Base-by-base conservation (phyloP, 2,113 vertebrate species). In the Cathartes aura region DNA sequence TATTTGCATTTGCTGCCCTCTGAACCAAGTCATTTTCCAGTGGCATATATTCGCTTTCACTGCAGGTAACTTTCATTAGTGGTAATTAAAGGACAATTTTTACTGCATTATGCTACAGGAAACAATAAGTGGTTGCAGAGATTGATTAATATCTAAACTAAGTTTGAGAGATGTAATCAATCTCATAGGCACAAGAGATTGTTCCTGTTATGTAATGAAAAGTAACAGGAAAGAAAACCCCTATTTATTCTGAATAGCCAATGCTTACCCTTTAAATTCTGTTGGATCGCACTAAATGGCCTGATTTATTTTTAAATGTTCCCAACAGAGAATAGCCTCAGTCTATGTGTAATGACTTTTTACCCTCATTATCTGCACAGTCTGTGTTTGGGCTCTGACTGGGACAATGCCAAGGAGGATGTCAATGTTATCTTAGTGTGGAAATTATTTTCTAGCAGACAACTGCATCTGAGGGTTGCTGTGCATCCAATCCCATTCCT, bases 61-160 rank as follows among this genome's bases (percentile, higher is more conserved):
- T 89, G 78, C 91, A 92, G 90, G 96, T 93, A 96, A 81, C 91
- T 79, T 92, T 92, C 86, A 87, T 96, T 93, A 81, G 38, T 60
- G 73, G 63, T 75, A 97, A 96, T 97, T 97, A 97, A 96, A 96
- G 83, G 75, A 94, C 75, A 87, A 82, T 95, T 93, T 94, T 87
- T 83, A 90, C 91, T 5, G 32, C 87, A 89, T 87, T 97, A 78
- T 94, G 60, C 82, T 92, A 67, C 60, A 83, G 90, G 87, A 97
- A 96, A 96, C 85, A 96, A 50, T 79, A 92, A 96, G 59, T 64
- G 20, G 80, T 74, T 92, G 87, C 93, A 90, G 80, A 79, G 91
- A 91, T 76, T 95, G 90, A 97, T 97, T 93, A 97, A 88, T 90
- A 89, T 34, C 78, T 90, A 82, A 93, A 89, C 67, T 58, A 89